Conservation (phyloP, 2,113 vertebrate species). For the Chelonoidis abingdonii region DNA sequence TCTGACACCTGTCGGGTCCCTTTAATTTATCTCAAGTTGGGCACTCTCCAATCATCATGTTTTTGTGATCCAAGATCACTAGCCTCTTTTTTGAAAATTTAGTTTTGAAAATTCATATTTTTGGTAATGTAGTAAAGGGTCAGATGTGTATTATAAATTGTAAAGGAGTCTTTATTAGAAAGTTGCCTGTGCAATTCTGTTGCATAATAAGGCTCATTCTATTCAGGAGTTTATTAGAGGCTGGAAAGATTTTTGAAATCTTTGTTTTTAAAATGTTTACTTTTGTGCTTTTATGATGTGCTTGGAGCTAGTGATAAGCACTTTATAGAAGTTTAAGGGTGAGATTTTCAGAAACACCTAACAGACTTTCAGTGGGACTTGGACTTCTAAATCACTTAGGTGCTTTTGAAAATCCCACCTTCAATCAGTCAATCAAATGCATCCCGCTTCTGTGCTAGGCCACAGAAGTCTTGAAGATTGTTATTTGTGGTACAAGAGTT, state of each 20-base stretch:
- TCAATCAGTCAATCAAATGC: too few species aligned
- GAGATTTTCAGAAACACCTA: too few species aligned
- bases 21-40: background rate
- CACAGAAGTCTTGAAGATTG: background rate
- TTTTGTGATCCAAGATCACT: background rate
- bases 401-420: too few species aligned
- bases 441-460: background rate
- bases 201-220: background rate
- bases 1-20: background rate
- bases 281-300: too few species aligned
- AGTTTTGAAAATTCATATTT: background rate
- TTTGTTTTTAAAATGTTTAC: too few species aligned
- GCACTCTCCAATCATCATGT: background rate
- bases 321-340: too few species aligned
- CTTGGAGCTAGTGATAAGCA: too few species aligned
- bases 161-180: background rate
- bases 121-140: background rate
- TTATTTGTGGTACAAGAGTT: background rate
- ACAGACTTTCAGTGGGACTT: too few species aligned
- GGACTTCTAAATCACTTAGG: too few species aligned
- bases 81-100: background rate
- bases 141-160: background rate
- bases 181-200: accelerated
- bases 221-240: too few species aligned
- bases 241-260: background rate